Conservation (phyloP, 2,888 invertebrate species). For the Girardia tigrina region DNA sequence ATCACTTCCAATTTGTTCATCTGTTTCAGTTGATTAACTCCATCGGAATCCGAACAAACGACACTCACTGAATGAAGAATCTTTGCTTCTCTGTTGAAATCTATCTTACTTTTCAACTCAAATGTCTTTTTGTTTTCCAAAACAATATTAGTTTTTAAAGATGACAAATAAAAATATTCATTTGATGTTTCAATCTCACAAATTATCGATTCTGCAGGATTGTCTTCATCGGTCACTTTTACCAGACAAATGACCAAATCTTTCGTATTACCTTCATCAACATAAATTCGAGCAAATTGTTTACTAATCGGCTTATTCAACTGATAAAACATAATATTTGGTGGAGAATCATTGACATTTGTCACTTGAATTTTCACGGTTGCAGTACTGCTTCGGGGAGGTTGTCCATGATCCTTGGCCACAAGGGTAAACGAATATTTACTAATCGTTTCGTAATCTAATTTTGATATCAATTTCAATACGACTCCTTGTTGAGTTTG, state of each 20-base stretch:
- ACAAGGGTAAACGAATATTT: not conserved
- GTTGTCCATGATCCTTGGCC: slow-evolving; percentile 21
- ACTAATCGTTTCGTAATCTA: slow-evolving; percentile 29
- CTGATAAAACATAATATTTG: slow-evolving; percentile 32
- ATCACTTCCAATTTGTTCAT: slow-evolving; percentile 9
- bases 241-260: slow-evolving; percentile 8
- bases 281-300: slow-evolving; percentile 7
- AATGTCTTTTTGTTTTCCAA: slow-evolving; percentile 11
- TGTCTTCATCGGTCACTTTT: slow-evolving; percentile 32
- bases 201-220: slow-evolving; percentile 26
- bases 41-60: not conserved
- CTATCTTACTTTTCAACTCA: slow-evolving; percentile 23
- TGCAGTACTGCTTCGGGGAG: not conserved
- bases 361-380: slow-evolving; percentile 4
- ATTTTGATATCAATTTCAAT: slow-evolving; percentile 30
- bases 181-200: slow-evolving; percentile 29
- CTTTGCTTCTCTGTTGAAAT: slow-evolving; percentile 35
- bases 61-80: slow-evolving; percentile 29
- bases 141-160: slow-evolving; percentile 25
- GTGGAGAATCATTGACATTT: slow-evolving; percentile 34
- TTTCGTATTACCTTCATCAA: not conserved
- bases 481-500: not conserved
- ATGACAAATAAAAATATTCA: not conserved
- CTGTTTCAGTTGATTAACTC: not conserved
- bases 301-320: slow-evolving; percentile 32